Conservation (phyloP, 2,113 vertebrate genomes). For the Trichechus manatus region DNA sequence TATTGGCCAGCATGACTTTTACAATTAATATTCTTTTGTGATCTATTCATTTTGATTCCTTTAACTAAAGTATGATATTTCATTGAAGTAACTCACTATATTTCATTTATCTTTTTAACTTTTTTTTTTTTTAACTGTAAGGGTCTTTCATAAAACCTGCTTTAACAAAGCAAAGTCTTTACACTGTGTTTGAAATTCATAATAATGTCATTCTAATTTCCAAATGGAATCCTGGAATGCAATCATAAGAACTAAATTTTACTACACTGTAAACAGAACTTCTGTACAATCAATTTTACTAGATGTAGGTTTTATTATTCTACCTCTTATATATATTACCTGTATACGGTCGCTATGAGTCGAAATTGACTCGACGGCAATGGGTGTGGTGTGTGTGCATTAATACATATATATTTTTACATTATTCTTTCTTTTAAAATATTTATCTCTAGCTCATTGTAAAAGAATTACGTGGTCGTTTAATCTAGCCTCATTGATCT, state of each 20-base stretch:
- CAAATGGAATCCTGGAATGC: neutral
- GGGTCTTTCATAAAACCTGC: neutral
- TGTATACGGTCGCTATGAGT: neutral
- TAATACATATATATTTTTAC: neutral
- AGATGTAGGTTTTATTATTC: neutral
- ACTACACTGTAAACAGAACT: neutral
- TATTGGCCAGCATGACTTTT: neutral
- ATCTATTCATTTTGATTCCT: neutral
- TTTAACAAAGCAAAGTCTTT: neutral
- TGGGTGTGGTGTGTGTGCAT: neutral
- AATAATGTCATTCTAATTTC: neutral
- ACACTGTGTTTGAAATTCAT: neutral
- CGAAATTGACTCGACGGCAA: too few species aligned
- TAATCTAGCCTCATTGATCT: neutral
- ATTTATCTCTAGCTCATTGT: neutral
- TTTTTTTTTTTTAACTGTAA: neutral
- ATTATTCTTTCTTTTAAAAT: neutral
- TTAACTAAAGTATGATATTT: neutral
- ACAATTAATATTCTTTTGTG: neutral
- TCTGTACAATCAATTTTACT: neutral
- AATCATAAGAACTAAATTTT: conserved; percentile 18
- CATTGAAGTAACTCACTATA: neutral
- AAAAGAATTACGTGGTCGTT: neutral
- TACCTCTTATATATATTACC: neutral
- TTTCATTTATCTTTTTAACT: conserved; percentile 9